These are phyloP conservation scores for Globodera rostochiensis DNA, from an alignment of 1,140 invertebrate genomes.

Conservation along the genomic window DNA sequence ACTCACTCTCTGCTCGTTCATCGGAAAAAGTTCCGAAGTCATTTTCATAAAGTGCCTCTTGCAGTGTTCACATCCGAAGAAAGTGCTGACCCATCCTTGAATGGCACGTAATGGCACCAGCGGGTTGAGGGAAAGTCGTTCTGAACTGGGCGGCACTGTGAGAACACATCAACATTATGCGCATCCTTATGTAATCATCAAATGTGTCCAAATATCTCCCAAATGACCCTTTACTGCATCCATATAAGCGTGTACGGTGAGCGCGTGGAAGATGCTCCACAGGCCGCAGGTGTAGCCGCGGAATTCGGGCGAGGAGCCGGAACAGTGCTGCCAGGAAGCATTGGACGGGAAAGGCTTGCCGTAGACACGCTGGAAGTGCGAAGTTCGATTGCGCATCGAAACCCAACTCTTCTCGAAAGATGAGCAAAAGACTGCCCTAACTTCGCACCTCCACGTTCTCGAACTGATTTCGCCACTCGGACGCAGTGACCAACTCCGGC, in stretches of 20 bases:
- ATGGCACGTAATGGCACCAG: constrained; percentile 59
- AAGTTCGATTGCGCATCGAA: too few species aligned
- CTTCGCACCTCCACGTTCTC: constrained; percentile 55
- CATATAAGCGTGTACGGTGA: constrained; percentile 79
- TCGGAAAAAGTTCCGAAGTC: constrained; percentile 63
- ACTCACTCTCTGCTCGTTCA: constrained; percentile 62
- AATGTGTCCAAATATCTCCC: not conserved
- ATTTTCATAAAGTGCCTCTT: constrained; percentile 64
- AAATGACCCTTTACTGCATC: constrained; percentile 65
- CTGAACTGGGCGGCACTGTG: not conserved
- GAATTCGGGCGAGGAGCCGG: constrained; percentile 74
- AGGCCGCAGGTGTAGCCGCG: constrained; percentile 92
- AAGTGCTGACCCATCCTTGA: constrained; percentile 63
- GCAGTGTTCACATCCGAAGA: constrained; percentile 65
- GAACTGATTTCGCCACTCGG: constrained; percentile 58
- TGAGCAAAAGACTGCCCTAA: not conserved
- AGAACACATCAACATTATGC: not conserved
- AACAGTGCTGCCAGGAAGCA: constrained; percentile 79
- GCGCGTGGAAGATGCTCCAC: constrained; percentile 90
- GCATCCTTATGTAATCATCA: not conserved
- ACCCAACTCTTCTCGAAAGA: too few species aligned
- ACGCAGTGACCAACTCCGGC: constrained; percentile 36
- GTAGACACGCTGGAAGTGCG: constrained; percentile 35
- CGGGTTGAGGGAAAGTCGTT: constrained; percentile 37
- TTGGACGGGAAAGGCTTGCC: constrained; percentile 67